These are phyloP conservation scores for Ectobius pallidus DNA, from an alignment of 2,888 invertebrate species.

Conservation along the genomic window DNA sequence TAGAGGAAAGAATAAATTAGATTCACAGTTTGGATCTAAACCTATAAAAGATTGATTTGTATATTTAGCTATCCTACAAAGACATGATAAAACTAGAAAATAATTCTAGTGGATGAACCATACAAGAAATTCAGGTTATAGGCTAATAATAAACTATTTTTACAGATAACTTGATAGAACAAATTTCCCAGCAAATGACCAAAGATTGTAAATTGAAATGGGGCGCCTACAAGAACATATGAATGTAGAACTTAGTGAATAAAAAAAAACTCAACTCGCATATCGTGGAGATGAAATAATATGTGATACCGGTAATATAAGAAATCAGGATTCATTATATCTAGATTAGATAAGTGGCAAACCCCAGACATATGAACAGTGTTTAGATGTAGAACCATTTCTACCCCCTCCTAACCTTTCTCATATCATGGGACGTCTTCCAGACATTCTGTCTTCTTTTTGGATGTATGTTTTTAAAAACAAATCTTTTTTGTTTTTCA, in stretches of 20 bases:
- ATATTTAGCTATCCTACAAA: too few species aligned
- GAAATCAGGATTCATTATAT: neutral
- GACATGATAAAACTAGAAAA: too few species aligned
- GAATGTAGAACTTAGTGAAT: neutral
- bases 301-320: neutral
- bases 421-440: slow-evolving; percentile 30
- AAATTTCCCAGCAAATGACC: neutral
- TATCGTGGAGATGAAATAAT: slow-evolving; percentile 1
- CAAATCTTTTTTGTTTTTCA: slow-evolving; percentile 17
- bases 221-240: neutral
- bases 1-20: too few species aligned
- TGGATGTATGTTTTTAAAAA: slow-evolving; percentile 16
- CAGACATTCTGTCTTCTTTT: neutral
- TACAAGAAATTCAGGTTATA: too few species aligned
- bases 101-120: too few species aligned
- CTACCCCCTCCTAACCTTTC: neutral
- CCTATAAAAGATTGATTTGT: too few species aligned
- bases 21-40: too few species aligned
- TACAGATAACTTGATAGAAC: too few species aligned
- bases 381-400: neutral
- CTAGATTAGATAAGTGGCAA: slow-evolving; percentile 8
- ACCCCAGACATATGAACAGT: neutral
- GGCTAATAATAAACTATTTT: too few species aligned
- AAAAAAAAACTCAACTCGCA: neutral
- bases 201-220: neutral